phyloP scores from a whole-genome alignment of 2,888 invertebrate genomes.

The Synanthedon andrenaeformis region DNA sequence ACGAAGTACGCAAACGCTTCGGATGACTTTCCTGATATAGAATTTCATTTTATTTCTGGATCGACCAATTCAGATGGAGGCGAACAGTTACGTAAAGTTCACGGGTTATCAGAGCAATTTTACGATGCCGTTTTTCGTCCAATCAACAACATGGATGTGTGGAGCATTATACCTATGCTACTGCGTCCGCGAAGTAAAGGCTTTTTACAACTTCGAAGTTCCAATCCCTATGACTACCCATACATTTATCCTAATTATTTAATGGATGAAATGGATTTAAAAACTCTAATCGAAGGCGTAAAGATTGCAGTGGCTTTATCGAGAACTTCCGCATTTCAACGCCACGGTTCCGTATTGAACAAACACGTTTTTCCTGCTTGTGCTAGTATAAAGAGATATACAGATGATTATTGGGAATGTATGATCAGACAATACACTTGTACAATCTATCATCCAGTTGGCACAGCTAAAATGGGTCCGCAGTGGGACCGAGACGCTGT shows the following conservation, averaged over 20 bases:
- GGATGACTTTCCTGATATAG: constrained; percentile 89
- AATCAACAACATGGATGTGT: constrained; percentile 81
- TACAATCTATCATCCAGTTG: constrained; percentile 88
- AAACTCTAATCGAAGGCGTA: constrained; percentile 85
- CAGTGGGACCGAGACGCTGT: constrained; percentile 87
- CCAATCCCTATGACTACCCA: constrained; percentile 89
- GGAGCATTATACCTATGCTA: constrained; percentile 87
- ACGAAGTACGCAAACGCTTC: constrained; percentile 85
- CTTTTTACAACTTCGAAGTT: constrained; percentile 81
- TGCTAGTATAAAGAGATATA: constrained; percentile 73
- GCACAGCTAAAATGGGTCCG: constrained; percentile 92
- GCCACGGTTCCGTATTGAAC: constrained; percentile 79
- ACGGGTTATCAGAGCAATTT: constrained; percentile 80
- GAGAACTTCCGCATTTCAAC: constrained; percentile 80
- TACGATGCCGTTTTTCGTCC: constrained; percentile 81
- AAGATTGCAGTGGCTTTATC: constrained; percentile 87
- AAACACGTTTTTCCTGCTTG: constrained; percentile 83
- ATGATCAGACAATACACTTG: constrained; percentile 86
- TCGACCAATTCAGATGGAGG: constrained; percentile 90
- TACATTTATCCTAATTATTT: constrained; percentile 94
- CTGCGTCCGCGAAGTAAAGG: constrained; percentile 89
- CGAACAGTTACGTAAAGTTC: constrained; percentile 81
- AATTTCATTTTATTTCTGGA: constrained; percentile 89
- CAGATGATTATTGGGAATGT: constrained; percentile 88
- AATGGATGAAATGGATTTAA: constrained; percentile 81